Percentiles rank a stretch among this genome's conserved stretches.
Evolutionary conservation across 37 sponge, comb jelly and placozoan genomes (phyloP).

Genomic region (Eunapius fragilis): DNA sequence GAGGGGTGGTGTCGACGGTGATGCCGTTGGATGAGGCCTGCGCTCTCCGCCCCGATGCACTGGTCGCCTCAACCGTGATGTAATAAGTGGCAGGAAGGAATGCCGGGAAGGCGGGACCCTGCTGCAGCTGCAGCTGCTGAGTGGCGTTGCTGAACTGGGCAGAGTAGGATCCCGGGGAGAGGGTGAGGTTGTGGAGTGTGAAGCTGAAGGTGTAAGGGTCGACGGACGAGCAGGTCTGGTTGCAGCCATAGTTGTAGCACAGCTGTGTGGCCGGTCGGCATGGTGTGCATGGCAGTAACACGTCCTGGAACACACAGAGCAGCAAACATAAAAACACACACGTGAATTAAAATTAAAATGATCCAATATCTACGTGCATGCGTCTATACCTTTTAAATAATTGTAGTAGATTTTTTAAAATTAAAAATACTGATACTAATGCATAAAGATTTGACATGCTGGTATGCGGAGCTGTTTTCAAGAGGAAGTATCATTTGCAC

Average conservation of each 20-base stretch:
- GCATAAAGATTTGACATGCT: no score
- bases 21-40: conserved; percentile 66
- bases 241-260: conserved; percentile 61
- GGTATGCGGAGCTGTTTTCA: no score
- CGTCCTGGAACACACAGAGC: background rate
- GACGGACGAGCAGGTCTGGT: conserved; percentile 28
- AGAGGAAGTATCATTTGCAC: no score
- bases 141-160: background rate
- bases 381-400: no score
- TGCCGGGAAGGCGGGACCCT: background rate
- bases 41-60: conserved; percentile 68
- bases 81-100: conserved; percentile 71
- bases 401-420: no score
- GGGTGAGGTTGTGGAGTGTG: conserved; percentile 59
- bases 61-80: conserved; percentile 70
- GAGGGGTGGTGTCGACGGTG: conserved; percentile 74
- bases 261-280: conserved; percentile 57
- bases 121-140: background rate
- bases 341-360: no score
- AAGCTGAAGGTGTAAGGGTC: conserved; percentile 60
- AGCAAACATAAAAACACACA: no score
- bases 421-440: no score
- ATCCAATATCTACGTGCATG: no score
- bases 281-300: background rate
- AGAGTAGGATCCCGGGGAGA: conserved; percentile 35